Evolutionary conservation across 2,113 vertebrate species (phyloP), one percentile per base, ranked within the genome.

Genomic region (Oenanthe oenanthe): DNA sequence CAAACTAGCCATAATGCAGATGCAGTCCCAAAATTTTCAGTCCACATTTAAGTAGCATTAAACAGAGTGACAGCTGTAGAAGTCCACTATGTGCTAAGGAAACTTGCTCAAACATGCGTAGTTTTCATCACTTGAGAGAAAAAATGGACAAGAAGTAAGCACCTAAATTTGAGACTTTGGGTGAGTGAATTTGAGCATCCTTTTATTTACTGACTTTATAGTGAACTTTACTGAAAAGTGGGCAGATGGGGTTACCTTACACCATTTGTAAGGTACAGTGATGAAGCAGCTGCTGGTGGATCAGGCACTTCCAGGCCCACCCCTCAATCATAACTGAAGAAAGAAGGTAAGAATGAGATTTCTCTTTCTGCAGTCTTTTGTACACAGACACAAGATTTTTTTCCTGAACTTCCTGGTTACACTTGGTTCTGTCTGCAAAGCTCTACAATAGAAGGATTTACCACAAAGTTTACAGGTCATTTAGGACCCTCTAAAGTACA

Each of bases 401-500:
- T 62, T 77, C 74, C 74, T 85, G 75, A 65, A 26, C 48, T 94
- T 92, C 34, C 4, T 18, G 11, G 50, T 78, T 89, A 85, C 22
- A 10, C 75, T 76, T 80, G 25, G 19, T 47, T 56, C 67, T 2
- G 1, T 50, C 31, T 67, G 31, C 61, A 62, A 75, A 22, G 29
- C 17, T 88, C 32, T 68, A 6, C 4, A 5, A 32, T 65, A 56
- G 1, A 76, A 22, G 54, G 58, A 54, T 78, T 84, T 89, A 50
- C n/a, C 54, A 68, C 57, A 51, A 68, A 50, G 21, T n/a, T 92
- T 85, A 92, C 14, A 34, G 48, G 38, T 89, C 78, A 76, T 74
- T 87, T 82, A 93, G 80, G 93, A 93, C 53, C 88, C 92, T 95
- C 66, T 85, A 34, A 65, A 92, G 40, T 68, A 83, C 45, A 91